A percentile compares a stretch with the other conserved stretches of the same genome.
phyloP scores from a whole-genome alignment of 2,888 invertebrate genomes.

The Laspeyria flexula region DNA sequence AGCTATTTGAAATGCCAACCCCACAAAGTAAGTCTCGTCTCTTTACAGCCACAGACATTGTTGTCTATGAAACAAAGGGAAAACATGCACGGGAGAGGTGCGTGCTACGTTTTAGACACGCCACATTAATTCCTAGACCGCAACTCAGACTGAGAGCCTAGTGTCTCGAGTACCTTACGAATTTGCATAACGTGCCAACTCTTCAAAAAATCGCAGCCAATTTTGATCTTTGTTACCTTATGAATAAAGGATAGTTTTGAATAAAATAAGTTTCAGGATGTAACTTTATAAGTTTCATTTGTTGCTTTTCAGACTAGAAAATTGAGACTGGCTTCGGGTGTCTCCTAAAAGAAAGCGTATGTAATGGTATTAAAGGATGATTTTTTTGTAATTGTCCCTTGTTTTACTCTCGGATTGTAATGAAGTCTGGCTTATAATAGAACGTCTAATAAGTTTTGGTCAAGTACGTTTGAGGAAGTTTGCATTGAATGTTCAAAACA shows the following conservation, averaged over 20 bases:
- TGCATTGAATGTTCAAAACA: neutral
- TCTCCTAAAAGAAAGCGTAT: constrained; percentile 50
- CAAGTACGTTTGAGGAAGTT: neutral
- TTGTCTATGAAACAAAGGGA: constrained; percentile 59
- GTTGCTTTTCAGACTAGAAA: constrained; percentile 58
- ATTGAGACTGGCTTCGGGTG: constrained; percentile 59
- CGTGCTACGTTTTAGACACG: constrained; percentile 75
- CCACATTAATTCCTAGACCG: constrained; percentile 81
- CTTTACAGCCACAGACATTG: constrained; percentile 52
- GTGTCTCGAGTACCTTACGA: constrained; percentile 66
- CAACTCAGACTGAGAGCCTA: constrained; percentile 69
- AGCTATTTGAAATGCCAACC: constrained; percentile 34
- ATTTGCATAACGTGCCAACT: constrained; percentile 15
- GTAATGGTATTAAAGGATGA: constrained; percentile 50
- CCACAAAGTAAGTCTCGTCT: constrained; percentile 41
- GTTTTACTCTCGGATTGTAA: constrained; percentile 10
- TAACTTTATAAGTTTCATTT: constrained; percentile 53
- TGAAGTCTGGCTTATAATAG: constrained; percentile 5
- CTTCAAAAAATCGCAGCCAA: neutral
- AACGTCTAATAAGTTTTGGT: neutral
- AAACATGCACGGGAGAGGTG: constrained; percentile 60
- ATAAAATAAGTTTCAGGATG: constrained; percentile 18
- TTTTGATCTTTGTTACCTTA: neutral
- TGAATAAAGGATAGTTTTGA: constrained; percentile 3
- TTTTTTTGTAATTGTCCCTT: constrained; percentile 15